Evolutionary conservation across 2,888 invertebrate species (phyloP).

Genomic region (Lamellibrachia columna): DNA sequence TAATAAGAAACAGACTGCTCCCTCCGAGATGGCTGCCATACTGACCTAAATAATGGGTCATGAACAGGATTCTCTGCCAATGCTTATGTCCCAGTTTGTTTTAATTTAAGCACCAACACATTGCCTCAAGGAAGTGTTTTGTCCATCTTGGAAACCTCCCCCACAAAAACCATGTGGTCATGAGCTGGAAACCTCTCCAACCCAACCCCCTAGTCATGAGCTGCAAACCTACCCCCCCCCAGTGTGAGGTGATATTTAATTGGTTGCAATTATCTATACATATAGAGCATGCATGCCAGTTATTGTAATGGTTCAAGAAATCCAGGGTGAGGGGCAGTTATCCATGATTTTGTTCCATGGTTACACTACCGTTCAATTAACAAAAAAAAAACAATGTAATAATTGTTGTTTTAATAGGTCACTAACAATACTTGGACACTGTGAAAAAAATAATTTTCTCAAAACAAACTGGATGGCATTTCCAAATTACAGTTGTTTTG

Average conservation of each 20-base stretch:
- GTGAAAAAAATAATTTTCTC: background rate
- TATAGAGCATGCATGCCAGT: background rate
- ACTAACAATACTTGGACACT: background rate
- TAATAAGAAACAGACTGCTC: conserved; percentile 9
- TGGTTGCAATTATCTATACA: background rate
- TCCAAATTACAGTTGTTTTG: background rate
- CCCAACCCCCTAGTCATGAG: too few species aligned
- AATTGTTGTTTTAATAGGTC: background rate
- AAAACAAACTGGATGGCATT: background rate
- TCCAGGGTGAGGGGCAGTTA: background rate
- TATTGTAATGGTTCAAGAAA: background rate
- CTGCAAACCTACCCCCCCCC: background rate
- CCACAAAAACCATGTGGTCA: background rate
- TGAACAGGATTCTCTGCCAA: background rate
- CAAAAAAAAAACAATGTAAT: background rate
- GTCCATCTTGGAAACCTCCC: background rate
- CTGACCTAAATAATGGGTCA: background rate
- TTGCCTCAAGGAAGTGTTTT: background rate
- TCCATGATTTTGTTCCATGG: background rate
- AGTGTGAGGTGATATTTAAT: background rate
- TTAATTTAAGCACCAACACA: background rate
- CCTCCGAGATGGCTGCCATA: conserved; percentile 4
- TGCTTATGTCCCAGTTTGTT: background rate
- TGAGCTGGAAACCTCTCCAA: too few species aligned
- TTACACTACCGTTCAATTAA: background rate